These are phyloP conservation scores for Vultur gryphus DNA, from an alignment of 2,797 vertebrate species.

Conservation along the genomic window DNA sequence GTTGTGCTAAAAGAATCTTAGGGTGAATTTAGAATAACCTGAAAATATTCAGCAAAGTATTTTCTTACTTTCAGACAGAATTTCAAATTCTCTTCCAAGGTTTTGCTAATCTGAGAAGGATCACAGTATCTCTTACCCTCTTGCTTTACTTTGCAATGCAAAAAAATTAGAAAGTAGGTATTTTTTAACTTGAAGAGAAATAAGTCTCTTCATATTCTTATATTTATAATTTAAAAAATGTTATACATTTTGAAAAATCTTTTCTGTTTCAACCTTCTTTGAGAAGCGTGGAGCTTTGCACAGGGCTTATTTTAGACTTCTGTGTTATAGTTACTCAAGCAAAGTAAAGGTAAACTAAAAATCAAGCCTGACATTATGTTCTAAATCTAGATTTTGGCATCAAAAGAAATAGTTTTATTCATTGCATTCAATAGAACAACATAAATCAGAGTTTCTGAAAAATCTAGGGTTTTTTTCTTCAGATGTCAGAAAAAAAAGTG, in stretches of 20 bases:
- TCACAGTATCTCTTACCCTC: not conserved
- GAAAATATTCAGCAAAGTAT: not conserved
- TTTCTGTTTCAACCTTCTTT: not conserved
- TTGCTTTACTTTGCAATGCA: not conserved
- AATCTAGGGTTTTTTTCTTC: not conserved
- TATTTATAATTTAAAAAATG: not conserved
- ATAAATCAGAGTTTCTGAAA: not conserved
- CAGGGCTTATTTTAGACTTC: not conserved
- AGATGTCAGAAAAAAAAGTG: not conserved
- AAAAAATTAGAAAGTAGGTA: not conserved
- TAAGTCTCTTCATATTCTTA: not conserved
- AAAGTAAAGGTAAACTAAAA: not conserved
- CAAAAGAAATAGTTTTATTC: not conserved
- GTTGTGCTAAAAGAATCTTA: not conserved
- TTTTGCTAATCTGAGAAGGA: not conserved
- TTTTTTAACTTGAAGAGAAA: not conserved
- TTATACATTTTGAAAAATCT: rapidly evolving
- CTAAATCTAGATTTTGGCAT: not conserved
- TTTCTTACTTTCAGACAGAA: not conserved
- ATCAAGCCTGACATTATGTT: not conserved
- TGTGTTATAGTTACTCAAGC: not conserved
- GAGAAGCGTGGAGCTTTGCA: not conserved
- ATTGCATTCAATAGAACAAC: not conserved
- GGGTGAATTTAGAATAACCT: not conserved
- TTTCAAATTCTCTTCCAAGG: not conserved